Percentiles rank a stretch among this genome's conserved stretches.
These are phyloP conservation scores for Solenopsis invicta DNA, from an alignment of 1,140 invertebrate genomes.

Conservation along the genomic window DNA sequence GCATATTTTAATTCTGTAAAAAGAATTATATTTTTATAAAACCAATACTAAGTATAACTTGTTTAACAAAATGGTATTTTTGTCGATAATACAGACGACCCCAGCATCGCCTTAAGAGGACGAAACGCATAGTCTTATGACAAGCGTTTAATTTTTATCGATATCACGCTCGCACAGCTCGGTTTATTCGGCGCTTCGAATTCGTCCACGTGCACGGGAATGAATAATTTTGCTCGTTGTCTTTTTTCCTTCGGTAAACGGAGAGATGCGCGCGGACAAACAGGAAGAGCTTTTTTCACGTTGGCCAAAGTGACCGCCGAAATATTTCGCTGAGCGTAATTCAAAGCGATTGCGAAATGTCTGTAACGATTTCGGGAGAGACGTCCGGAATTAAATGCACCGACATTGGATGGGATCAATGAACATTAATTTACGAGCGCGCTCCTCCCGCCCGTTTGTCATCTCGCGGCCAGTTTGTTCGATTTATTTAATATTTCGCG, in stretches of 20 bases:
- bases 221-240: conserved; percentile 11
- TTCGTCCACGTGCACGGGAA: background rate
- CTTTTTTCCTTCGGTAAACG: background rate
- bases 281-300: background rate
- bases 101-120: background rate
- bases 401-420: conserved; percentile 22
- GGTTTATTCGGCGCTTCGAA: background rate
- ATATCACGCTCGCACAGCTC: background rate
- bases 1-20: too few relatives aligned
- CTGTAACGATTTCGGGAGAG: background rate
- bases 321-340: conserved; percentile 29
- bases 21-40: too few relatives aligned
- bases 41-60: too few relatives aligned
- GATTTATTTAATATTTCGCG: conserved; percentile 56
- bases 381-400: background rate
- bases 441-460: background rate
- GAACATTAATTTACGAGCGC: conserved; percentile 35
- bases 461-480: conserved; percentile 12
- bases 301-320: background rate
- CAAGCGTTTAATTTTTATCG: conserved; percentile 30
- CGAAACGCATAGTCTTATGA: background rate
- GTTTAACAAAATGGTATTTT: too few relatives aligned
- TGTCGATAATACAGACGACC: too few relatives aligned
- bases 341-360: conserved; percentile 38
- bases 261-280: background rate